Base-by-base conservation (phyloP, 2,113 vertebrate genomes). In the Zosterops lateralis region DNA sequence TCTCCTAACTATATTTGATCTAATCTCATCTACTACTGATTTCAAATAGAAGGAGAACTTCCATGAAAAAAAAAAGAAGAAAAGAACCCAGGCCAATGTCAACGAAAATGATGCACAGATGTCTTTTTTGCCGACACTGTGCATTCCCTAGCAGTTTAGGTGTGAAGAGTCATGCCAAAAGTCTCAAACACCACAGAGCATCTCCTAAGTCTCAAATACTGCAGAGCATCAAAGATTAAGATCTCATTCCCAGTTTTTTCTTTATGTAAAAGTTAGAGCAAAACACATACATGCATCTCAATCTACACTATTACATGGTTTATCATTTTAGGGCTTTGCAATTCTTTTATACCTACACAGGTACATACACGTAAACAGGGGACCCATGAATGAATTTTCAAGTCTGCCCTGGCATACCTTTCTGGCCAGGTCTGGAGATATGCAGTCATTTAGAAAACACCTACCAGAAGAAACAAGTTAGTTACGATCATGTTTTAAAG, bases 401-500 rank as follows among this genome's bases (percentile, higher is more conserved):
- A 62, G 42, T 26, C 40, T 80, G 10, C 16, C 19, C 34, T 56
- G 36, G 45, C 17, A 12, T 51, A 44, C 18, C 34, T 26, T 28
- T 19, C 28, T 75, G 40, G 29, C 36, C 40, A 73, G 34, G 19
- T 53, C 31, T 89, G 64, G 28, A 68, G 58, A 25, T 29, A 25
- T 24, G 29, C 29, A 54, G 5, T n/a, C 15, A 48, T 72, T 50
- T 62, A 78, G 26, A 77, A 71, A 85, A 67, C 5, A 14, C 32
- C 47, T 54, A 58, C 5, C 22, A 61, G 45, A 47, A 68, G 53
- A 79, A 44, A 71, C 5, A 70, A 84, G 21, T 7, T 24, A 53
- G 9, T 20, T 48, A 58, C 0, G 0, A 42, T 22, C 19, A 50
- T 4, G 3, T 72, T 34, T 60, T 38, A 24, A 40, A 78, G 26